phyloP scores from a whole-genome alignment of 2,113 vertebrate genomes.

The Odocoileus virginianus region DNA sequence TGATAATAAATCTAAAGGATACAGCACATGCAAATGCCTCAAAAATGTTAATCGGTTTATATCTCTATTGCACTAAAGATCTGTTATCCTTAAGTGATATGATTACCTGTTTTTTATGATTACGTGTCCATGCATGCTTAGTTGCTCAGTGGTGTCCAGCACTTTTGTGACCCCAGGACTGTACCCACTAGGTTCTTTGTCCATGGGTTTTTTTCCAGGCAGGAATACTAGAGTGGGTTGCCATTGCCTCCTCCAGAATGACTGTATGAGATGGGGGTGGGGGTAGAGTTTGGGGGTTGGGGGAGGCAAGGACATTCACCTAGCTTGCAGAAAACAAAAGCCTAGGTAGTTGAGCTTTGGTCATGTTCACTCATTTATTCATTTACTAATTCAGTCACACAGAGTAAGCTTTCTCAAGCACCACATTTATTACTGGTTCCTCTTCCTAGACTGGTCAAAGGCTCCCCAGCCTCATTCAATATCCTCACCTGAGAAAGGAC shows the following conservation, averaged over 20 bases:
- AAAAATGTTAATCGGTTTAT: not conserved
- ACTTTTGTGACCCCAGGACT: not conserved
- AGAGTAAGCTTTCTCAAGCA: not conserved
- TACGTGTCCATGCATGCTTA: not conserved
- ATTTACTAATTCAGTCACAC: not conserved
- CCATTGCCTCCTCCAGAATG: not conserved
- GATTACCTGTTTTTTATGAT: not conserved
- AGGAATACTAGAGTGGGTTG: not conserved
- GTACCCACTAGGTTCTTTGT: not conserved
- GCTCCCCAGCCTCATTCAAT: not conserved
- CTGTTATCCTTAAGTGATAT: not conserved
- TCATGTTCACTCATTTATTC: not conserved
- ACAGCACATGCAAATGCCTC: not conserved
- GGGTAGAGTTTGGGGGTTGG: not conserved
- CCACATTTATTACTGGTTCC: not conserved
- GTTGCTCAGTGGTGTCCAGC: not conserved
- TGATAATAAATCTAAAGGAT: not conserved
- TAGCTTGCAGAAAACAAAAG: not conserved
- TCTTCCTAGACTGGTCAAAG: not conserved
- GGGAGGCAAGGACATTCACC: not conserved
- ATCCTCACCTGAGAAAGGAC: not conserved
- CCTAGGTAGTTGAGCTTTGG: not conserved
- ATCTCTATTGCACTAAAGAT: not conserved
- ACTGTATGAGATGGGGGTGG: not conserved
- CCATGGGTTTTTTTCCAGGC: not conserved